Conservation (phyloP, 1,140 invertebrate genomes). For the Euura saliciscinereae region DNA sequence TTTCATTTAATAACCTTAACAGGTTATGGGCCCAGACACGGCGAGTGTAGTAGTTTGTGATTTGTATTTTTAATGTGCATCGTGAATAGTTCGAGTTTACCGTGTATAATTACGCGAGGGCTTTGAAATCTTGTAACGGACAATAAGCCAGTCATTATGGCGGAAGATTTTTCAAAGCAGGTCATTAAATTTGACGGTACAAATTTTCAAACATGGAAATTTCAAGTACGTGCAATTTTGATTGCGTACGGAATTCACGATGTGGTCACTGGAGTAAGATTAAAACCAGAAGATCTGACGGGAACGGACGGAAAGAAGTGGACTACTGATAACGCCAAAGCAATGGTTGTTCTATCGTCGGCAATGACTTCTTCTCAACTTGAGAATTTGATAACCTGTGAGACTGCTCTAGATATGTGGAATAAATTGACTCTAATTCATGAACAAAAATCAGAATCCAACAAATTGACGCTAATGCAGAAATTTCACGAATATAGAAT, state of each 20-base stretch:
- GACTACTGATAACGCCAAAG: slow-evolving; percentile 39
- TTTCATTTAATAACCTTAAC: no score
- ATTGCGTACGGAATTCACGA: slow-evolving; percentile 34
- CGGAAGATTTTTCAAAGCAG: slow-evolving; percentile 13
- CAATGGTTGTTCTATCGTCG: slow-evolving; percentile 42
- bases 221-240: slow-evolving; percentile 41
- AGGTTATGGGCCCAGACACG: slow-evolving; percentile 27
- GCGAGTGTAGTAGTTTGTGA: no score
- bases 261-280: slow-evolving; percentile 26
- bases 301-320: slow-evolving; percentile 18
- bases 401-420: slow-evolving; percentile 37
- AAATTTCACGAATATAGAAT: slow-evolving; percentile 47
- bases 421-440: slow-evolving; percentile 31
- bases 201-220: slow-evolving; percentile 44
- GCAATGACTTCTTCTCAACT: slow-evolving; percentile 41
- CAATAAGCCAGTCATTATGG: slow-evolving; percentile 12
- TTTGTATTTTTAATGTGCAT: not conserved
- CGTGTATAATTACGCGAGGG: not conserved
- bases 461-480: slow-evolving; percentile 24
- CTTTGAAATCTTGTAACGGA: not conserved
- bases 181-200: slow-evolving; percentile 37
- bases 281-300: slow-evolving; percentile 8
- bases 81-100: not conserved
- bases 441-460: slow-evolving; percentile 27
- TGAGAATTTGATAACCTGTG: slow-evolving; percentile 35